Evolutionary conservation across 2,113 vertebrate species (phyloP), one percentile per base, ranked within the genome.

Genomic region (Nothoprocta perdicaria): DNA sequence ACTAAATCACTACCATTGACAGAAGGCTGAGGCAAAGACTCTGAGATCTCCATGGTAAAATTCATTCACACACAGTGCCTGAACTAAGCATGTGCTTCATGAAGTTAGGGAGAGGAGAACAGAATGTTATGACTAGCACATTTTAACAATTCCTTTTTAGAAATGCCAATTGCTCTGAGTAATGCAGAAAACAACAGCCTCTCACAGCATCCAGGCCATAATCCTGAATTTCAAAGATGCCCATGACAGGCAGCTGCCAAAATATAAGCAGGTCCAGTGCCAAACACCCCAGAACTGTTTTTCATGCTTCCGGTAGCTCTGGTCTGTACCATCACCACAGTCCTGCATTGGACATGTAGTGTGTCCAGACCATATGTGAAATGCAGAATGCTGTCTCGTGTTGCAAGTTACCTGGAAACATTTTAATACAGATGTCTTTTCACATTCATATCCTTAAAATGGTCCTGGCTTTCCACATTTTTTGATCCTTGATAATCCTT

Each of bases 81-180:
- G 91, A 93, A 85, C 69, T 85, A 89, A 89, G 38, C 82, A 90
- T 92, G 91, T 12, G 65, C 57, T 94, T 84, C 68, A n/a, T 83
- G 89, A 91, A 91, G 72, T n/a, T 83, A 76, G 50, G 72, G 35
- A 90, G 84, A 89, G 80, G 53, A 86, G 73, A 91, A 91, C 95
- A 96, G 91, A 95, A 95, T 95, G 94, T 95, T 96, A 78, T 91
- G 95, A 83, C 94, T 96, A 95, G 80, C 94, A 95, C 92, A 84
- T 95, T 95, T 95, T 83, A 91, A 92, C 82, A 89, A 88, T 65
- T 65, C 83, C 29, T 40, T 92, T 95, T 94, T 91, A 95, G 90
- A 92, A 96, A 92, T 95, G 90, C 65, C 94, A 92, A 6, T 96
- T 96, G 43, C 88, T 94, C 35, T 72, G 80, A 95, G 73, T 72